A percentile compares a stretch with the other conserved stretches of the same genome.
phyloP scores from a whole-genome alignment of 2,797 vertebrate genomes.

The Sebastes melanostomus region DNA sequence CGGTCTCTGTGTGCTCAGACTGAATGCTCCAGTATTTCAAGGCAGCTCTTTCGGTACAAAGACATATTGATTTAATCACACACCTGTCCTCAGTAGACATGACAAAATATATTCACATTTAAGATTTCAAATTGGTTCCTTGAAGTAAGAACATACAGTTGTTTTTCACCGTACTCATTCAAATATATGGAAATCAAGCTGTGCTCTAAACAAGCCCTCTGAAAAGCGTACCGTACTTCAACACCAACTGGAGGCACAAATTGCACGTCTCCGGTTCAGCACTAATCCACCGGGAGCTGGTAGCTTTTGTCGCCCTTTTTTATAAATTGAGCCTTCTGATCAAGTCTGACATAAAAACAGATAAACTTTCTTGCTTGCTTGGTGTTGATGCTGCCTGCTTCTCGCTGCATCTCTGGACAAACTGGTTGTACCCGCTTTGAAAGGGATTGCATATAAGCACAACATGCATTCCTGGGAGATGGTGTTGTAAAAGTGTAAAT shows the following conservation, averaged over 20 bases:
- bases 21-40: background rate
- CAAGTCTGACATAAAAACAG: background rate
- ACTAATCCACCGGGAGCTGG: background rate
- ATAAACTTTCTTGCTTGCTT: background rate
- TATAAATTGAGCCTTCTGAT: slow-evolving; percentile 9
- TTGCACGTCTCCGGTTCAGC: slow-evolving; percentile 11
- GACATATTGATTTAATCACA: background rate
- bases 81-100: background rate
- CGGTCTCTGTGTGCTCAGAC: background rate
- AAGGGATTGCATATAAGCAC: background rate
- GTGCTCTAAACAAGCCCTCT: background rate
- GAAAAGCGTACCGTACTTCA: background rate
- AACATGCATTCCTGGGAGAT: background rate
- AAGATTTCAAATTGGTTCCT: background rate
- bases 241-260: slow-evolving; percentile 1
- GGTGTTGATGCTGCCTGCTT: background rate
- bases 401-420: background rate
- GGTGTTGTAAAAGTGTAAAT: background rate
- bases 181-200: background rate
- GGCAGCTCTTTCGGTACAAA: background rate
- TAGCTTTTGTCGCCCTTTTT: background rate
- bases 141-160: background rate
- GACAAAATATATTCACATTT: background rate
- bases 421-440: background rate
- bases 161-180: background rate